Evolutionary conservation across 2,113 vertebrate species (phyloP), one percentile per base, ranked within the genome.

Genomic region (Muscicapa adusta): DNA sequence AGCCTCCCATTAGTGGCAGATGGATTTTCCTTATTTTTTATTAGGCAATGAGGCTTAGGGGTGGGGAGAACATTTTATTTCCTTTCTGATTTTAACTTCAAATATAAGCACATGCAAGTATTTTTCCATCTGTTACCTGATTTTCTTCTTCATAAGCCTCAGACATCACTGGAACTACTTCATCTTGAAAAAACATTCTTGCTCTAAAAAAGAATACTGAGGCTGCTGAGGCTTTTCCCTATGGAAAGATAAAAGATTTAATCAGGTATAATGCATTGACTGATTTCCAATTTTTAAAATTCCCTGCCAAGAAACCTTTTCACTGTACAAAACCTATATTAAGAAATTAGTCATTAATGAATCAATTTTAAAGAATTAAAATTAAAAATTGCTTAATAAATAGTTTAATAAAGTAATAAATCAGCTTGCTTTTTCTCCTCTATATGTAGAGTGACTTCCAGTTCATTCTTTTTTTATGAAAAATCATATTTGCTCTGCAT

Each of bases 101-200:
- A 77, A 40, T 34, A 42, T 60, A 88, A 78, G 45, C 22, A n/a
- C 34, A 14, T 54, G 18, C 19, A 76, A 91, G 50, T 62, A 51
- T 73, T 91, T 95, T 95, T 87, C 89, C 73, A 71, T 78, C 80
- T 89, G 91, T 89, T 84, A 60, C 84, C 14, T 67, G 60, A 74
- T 74, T 87, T 84, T 77, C 45, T 42, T 88, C 60, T 42, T 88
- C 38, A 33, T 4, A 87, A 34, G 73, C 26, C 80, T 73, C 56
- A 89, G 60, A 51, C 22, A 22, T 80, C 42, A 70, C 26, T 88
- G 60, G 20, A 92, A 77, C 25, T 40, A 36, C 29, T 63, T 89
- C 11, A 61, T 45, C 47, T 70, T 57, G 31, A 40, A 68, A 54
- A 87, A 47, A 65, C 40, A 31, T 1, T 66, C 33, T 80, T 77